A percentile compares a stretch with the other conserved stretches of the same genome.
phyloP scores from a whole-genome alignment of 2,888 invertebrate species.

The Lymantria monacha region DNA sequence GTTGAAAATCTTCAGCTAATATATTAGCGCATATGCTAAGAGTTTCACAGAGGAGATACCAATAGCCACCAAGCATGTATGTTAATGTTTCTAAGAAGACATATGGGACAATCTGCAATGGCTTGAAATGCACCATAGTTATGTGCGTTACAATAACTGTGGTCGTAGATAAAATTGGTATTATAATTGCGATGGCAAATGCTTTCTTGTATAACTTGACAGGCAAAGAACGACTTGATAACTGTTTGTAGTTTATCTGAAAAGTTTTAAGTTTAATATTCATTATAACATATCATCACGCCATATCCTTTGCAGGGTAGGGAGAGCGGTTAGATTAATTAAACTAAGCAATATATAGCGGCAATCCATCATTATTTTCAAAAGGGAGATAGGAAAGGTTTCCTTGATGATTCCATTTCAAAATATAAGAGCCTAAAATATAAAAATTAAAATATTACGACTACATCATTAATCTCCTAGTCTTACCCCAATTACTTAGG shows the following conservation, averaged over 20 bases:
- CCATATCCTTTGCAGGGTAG: too few relatives aligned
- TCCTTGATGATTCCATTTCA: too few relatives aligned
- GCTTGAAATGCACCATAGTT: conserved; percentile 86
- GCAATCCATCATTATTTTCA: too few relatives aligned
- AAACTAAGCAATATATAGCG: too few relatives aligned
- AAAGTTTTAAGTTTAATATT: conserved; percentile 21
- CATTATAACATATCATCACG: too few relatives aligned
- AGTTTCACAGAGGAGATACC: conserved; percentile 86
- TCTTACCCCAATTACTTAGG: too few relatives aligned
- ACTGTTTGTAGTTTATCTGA: conserved; percentile 82
- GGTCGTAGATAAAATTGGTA: conserved; percentile 84
- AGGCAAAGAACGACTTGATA: conserved; percentile 81
- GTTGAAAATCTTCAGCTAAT: conserved; percentile 86
- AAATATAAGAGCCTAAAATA: too few relatives aligned
- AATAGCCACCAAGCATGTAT: conserved; percentile 86
- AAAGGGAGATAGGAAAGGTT: too few relatives aligned
- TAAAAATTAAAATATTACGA: too few relatives aligned
- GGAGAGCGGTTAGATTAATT: too few relatives aligned
- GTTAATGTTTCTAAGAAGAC: conserved; percentile 86
- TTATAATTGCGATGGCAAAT: conserved; percentile 77
- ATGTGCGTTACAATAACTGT: conserved; percentile 86
- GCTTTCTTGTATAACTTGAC: conserved; percentile 83
- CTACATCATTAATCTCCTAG: too few relatives aligned
- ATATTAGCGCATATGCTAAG: conserved; percentile 85
- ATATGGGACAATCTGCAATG: conserved; percentile 85